Evolutionary conservation across 1,140 invertebrate genomes (phyloP).

Genomic region (Popillia japonica): DNA sequence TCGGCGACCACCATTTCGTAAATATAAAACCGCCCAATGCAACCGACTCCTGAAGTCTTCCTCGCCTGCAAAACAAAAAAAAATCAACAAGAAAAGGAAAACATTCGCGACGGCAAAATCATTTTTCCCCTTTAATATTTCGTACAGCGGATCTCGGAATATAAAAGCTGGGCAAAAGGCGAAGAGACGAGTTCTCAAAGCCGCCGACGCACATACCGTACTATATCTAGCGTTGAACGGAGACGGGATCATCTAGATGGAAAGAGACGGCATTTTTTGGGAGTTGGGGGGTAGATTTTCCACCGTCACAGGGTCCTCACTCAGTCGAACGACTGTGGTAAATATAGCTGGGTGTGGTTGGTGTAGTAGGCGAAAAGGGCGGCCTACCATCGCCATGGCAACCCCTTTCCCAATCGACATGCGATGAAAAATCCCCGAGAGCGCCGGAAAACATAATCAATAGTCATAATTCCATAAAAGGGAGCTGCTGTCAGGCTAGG

Average conservation of each 20-base stretch:
- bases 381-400: constrained; percentile 51
- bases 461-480: constrained; percentile 48
- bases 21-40: too few relatives aligned
- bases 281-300: not conserved
- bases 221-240: not conserved
- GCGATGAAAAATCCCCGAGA: constrained; percentile 54
- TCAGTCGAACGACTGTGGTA: constrained; percentile 43
- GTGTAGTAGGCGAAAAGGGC: constrained; percentile 46
- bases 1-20: too few relatives aligned
- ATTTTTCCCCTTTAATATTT: constrained; percentile 1
- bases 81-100: not conserved
- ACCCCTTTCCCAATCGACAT: constrained; percentile 53
- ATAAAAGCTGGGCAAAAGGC: not conserved
- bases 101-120: not conserved
- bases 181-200: not conserved
- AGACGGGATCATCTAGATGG: not conserved
- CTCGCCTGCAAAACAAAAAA: too few relatives aligned
- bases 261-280: not conserved
- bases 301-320: not conserved
- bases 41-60: too few relatives aligned
- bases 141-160: not conserved
- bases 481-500: not conserved
- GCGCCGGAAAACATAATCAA: constrained; percentile 51
- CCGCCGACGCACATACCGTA: not conserved
- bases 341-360: constrained; percentile 57